Evolutionary conservation across 2,113 vertebrate species (phyloP).

Genomic region (Progne subis): DNA sequence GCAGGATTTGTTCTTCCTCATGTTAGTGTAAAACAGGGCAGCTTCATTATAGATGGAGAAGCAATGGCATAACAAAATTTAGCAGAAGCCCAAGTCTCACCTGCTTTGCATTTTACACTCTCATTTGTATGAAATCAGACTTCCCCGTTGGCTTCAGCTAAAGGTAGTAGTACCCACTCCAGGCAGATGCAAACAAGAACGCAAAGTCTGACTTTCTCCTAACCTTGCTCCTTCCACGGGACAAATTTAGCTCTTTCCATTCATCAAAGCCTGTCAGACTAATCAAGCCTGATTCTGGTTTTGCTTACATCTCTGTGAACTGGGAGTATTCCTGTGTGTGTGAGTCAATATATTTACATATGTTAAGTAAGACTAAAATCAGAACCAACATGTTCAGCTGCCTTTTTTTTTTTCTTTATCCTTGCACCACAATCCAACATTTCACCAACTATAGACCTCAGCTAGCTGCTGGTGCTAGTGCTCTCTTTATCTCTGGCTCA

Average conservation of each 20-base stretch:
- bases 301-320: conserved; percentile 21
- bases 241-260: conserved; percentile 43
- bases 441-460: background rate
- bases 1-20: background rate
- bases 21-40: background rate
- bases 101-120: background rate
- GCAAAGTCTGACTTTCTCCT: conserved; percentile 34
- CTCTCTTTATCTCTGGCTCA: background rate
- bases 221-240: conserved; percentile 28
- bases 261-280: conserved; percentile 56
- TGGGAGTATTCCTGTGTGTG: background rate
- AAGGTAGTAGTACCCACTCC: background rate
- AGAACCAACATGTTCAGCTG: background rate
- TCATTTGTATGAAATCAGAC: background rate
- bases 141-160: background rate
- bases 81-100: background rate
- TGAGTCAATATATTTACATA: conserved; percentile 34
- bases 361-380: background rate
- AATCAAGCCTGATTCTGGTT: conserved; percentile 52
- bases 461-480: background rate
- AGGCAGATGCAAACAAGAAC: background rate
- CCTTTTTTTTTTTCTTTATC: background rate
- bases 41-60: background rate
- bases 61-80: background rate
- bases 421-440: background rate